These are phyloP conservation scores for Pontoporia blainvillei DNA, from an alignment of 2,113 vertebrate genomes.

Conservation along the genomic window DNA sequence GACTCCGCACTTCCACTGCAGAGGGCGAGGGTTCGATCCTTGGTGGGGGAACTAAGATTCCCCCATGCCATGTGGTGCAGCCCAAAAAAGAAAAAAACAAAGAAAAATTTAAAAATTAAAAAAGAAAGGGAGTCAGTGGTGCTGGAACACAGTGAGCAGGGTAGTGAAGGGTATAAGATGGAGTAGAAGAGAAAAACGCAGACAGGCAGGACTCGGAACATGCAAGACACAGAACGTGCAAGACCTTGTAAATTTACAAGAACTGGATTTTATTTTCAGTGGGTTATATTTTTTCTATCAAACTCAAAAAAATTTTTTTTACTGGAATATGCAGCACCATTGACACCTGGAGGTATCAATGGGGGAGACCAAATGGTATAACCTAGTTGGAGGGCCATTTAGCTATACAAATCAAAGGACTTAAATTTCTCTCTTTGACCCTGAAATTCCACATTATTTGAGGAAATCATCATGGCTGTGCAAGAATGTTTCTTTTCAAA, in stretches of 20 bases:
- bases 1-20: neutral
- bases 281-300: neutral
- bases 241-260: neutral
- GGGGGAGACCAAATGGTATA: neutral
- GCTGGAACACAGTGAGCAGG: neutral
- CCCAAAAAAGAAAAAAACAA: neutral
- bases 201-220: neutral
- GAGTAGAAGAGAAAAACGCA: neutral
- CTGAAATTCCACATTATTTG: neutral
- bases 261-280: neutral
- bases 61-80: neutral
- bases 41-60: neutral
- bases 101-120: neutral
- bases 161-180: neutral
- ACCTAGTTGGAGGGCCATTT: neutral
- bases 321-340: neutral
- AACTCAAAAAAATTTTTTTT: neutral
- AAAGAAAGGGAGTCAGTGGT: neutral
- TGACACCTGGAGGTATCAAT: neutral
- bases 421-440: neutral
- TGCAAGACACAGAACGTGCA: fast-evolving
- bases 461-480: neutral
- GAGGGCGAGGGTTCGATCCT: neutral
- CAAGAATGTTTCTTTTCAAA: neutral
- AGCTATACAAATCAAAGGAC: neutral